Evolutionary conservation across 2,888 invertebrate species (phyloP), one percentile per base, ranked within the genome.

Genomic region (Idaea biselata): DNA sequence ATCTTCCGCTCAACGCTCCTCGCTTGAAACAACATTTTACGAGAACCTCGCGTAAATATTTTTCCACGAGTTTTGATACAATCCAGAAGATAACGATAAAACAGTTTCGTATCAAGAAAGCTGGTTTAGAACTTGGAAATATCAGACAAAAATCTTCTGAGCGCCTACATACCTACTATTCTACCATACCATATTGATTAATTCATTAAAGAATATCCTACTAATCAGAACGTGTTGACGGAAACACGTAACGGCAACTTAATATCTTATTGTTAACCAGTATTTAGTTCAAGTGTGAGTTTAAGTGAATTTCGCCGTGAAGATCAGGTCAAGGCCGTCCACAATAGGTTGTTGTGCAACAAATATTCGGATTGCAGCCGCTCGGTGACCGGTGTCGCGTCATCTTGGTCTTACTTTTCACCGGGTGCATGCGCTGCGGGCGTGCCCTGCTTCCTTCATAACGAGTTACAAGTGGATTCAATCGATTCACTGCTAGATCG

Each of bases 301-400:
- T 79, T 77, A 79, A 83, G 84, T 81, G 79, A 82, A 83, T 86
- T 86, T 85, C 79, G 77, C 81, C 82, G 84, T 84, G 84, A 84
- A 83, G 88, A 84, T 81, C 82, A 82, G 88, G 89, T 90, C 89
- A 91, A 88, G 89, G 91, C 77, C 86, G 81, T 68, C 72, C 73
- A 80, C 86, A 83, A 83, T 81, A 80, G 77, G 73, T 73, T 68
- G 80, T 89, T 89, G 83, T 85, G 88, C 82, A 90, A 89, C 78
- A 76, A 77, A 73, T 75, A 76, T 74, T 65, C 71, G 70, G 74
- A 70, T 69, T 76, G 76, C 76, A 75, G 73, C 71, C 70, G 72
- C 73, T 69, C 67, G 61, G 66, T 66, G 74, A 68, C 68, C 67
- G 63, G 66, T 66, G 74, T 69, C 68, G 75, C 75, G 73, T 75